These are phyloP conservation scores for Campoletis raptor DNA, from an alignment of 2,888 invertebrate genomes.

Conservation along the genomic window DNA sequence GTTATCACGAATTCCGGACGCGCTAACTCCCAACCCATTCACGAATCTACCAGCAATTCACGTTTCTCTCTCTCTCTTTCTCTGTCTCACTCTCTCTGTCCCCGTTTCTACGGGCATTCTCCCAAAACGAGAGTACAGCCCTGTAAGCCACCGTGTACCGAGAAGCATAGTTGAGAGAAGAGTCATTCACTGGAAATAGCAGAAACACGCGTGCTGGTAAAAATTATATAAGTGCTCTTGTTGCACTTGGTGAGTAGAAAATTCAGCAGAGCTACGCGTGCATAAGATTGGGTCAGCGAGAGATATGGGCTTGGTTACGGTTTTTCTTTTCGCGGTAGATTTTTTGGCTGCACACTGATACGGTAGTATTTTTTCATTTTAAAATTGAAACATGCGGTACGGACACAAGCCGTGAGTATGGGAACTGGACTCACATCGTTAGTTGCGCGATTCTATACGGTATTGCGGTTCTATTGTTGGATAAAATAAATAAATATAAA, in stretches of 20 bases:
- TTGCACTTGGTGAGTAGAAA: conserved; percentile 63
- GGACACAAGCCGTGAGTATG: conserved; percentile 4
- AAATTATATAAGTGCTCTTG: conserved; percentile 71
- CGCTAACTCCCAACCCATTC: conserved; percentile 55
- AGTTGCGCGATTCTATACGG: conserved; percentile 75
- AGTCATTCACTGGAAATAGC: conserved; percentile 34
- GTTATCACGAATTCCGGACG: conserved; percentile 68
- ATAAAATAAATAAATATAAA: neutral
- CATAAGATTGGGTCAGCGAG: neutral
- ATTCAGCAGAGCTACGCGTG: neutral
- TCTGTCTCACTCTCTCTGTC: conserved; percentile 5
- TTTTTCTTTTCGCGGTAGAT: neutral
- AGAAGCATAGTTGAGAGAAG: conserved; percentile 32
- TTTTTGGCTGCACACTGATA: conserved; percentile 16
- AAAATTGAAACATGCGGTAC: neutral
- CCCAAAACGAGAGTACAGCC: conserved; percentile 15
- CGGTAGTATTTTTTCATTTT: neutral
- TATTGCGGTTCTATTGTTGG: conserved; percentile 53
- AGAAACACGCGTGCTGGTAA: conserved; percentile 29
- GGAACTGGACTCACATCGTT: conserved; percentile 58
- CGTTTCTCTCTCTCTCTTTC: conserved; percentile 18
- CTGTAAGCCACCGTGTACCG: conserved; percentile 15
- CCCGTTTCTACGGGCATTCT: conserved; percentile 23
- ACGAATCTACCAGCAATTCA: conserved; percentile 54
- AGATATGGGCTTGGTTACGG: neutral